Percentiles rank a stretch among this genome's conserved stretches.
Evolutionary conservation across 2,113 vertebrate species (phyloP).

Genomic region (Phalacrocorax carbo): DNA sequence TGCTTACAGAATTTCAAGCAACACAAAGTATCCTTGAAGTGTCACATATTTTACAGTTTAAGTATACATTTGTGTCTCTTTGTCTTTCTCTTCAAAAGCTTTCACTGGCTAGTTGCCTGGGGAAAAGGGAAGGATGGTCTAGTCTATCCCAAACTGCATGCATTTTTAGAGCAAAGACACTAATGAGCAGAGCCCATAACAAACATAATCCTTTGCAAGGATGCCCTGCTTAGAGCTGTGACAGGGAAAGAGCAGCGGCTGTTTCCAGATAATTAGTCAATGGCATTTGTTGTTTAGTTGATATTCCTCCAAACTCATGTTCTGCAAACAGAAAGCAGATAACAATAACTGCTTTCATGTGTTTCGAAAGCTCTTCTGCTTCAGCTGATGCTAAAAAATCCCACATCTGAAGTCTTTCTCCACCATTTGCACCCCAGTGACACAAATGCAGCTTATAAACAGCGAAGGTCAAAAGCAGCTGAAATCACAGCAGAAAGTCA

Average conservation of each 20-base stretch:
- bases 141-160: background rate
- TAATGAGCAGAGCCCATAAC: background rate
- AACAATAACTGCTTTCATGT: background rate
- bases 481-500: background rate
- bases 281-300: background rate
- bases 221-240: background rate
- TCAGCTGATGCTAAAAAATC: background rate
- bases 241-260: background rate
- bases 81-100: conserved; percentile 47
- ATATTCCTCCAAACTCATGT: background rate
- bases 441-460: background rate
- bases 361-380: background rate
- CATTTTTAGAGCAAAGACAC: background rate
- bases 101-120: conserved; percentile 59
- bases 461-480: background rate
- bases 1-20: conserved; percentile 54
- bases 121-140: conserved; percentile 7
- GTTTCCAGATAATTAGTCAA: background rate
- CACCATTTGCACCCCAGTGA: background rate
- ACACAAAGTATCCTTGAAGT: conserved; percentile 63
- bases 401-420: background rate
- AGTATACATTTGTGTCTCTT: conserved; percentile 57
- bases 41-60: conserved; percentile 56
- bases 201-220: background rate
- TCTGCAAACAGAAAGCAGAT: conserved; percentile 10